These are phyloP conservation scores for Acrocephalus scirpaceus DNA, from an alignment of 2,797 vertebrate species.

Conservation along the genomic window DNA sequence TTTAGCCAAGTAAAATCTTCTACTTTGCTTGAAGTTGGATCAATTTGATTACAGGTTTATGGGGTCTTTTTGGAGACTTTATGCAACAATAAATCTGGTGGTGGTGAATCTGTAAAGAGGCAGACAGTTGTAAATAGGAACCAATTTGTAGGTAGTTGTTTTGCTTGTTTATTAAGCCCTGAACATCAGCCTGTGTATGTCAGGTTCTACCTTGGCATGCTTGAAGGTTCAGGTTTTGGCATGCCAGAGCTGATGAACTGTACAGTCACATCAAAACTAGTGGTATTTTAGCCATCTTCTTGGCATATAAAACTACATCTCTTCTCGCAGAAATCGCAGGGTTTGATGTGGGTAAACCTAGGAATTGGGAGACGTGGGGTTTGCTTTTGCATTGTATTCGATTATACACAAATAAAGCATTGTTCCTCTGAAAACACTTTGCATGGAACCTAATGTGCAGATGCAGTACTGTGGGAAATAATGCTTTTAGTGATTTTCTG, in stretches of 20 bases:
- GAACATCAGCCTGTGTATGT: background rate
- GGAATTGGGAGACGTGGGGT: accelerated
- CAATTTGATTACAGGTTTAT: background rate
- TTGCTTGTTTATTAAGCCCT: background rate
- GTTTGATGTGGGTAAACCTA: background rate
- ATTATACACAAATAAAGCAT: background rate
- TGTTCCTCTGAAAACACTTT: background rate
- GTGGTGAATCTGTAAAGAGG: background rate
- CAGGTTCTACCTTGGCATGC: background rate
- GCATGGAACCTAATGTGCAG: background rate
- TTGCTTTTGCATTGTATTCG: background rate
- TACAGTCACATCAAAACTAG: background rate
- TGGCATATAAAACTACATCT: background rate
- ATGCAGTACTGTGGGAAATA: background rate
- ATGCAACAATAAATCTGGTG: background rate
- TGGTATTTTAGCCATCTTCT: background rate
- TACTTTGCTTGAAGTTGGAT: background rate
- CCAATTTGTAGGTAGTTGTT: background rate
- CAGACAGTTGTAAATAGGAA: background rate
- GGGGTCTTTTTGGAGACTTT: background rate
- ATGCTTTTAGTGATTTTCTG: background rate
- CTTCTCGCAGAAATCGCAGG: background rate
- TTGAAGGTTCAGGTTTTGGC: background rate
- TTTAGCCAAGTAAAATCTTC: background rate
- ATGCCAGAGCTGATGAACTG: background rate